Conservation (phyloP, 2,113 vertebrate species). For the Otocyon megalotis region DNA sequence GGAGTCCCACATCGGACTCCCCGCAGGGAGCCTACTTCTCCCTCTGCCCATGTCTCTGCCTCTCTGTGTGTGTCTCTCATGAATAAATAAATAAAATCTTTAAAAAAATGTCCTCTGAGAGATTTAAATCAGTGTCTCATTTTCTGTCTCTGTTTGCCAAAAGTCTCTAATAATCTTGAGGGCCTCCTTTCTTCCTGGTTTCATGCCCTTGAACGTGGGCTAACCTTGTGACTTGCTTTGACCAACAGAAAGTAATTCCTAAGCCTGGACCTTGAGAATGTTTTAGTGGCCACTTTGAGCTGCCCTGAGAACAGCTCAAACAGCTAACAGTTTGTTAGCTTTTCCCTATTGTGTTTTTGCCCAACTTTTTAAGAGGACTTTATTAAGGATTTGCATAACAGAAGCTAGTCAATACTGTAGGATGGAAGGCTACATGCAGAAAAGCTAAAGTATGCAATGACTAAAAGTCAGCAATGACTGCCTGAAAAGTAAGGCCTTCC, state of each 20-base stretch:
- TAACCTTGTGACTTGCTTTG: not conserved
- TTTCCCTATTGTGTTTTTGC: not conserved
- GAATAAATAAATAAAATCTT: too few relatives aligned
- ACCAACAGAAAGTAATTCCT: not conserved
- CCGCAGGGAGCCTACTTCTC: too few relatives aligned
- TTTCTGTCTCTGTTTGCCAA: not conserved
- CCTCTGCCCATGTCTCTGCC: too few relatives aligned
- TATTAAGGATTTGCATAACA: not conserved
- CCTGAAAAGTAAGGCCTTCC: not conserved
- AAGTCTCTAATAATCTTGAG: not conserved
- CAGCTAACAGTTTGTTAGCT: not conserved
- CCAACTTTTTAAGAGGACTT: not conserved
- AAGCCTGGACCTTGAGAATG: not conserved
- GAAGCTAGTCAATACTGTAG: not conserved
- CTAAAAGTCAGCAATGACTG: not conserved
- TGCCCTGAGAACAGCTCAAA: not conserved
- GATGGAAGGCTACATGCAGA: not conserved
- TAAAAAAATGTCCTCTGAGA: not conserved
- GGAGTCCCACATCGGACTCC: too few relatives aligned
- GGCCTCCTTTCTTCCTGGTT: not conserved
- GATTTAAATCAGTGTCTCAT: not conserved
- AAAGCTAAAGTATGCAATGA: too few relatives aligned
- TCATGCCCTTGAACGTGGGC: not conserved
- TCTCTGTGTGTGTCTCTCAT: too few relatives aligned
- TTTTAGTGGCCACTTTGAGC: not conserved